Evolutionary conservation across 2,888 invertebrate species (phyloP).

Genomic region (Protodeltote pygarga): DNA sequence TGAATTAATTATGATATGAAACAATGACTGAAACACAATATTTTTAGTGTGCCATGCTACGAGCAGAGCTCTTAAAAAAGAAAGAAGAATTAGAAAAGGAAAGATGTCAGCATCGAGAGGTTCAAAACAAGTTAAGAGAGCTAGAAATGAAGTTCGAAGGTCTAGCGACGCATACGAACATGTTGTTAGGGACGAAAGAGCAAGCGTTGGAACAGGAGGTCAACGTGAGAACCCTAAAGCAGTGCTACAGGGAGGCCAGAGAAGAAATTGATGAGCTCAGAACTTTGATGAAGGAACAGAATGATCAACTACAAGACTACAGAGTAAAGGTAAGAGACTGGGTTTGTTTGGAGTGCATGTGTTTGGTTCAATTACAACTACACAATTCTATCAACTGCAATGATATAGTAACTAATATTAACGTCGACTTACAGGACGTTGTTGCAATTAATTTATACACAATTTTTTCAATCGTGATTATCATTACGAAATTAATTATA

Average conservation of each 20-base stretch:
- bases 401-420: too few relatives aligned
- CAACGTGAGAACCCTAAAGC: slow-evolving; percentile 74
- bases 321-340: slow-evolving; percentile 86
- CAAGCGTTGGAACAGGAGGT: slow-evolving; percentile 87
- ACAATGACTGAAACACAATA: neutral
- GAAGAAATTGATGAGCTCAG: slow-evolving; percentile 87
- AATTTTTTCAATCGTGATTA: too few relatives aligned
- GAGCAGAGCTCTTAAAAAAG: slow-evolving; percentile 71
- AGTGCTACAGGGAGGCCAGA: slow-evolving; percentile 88
- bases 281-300: slow-evolving; percentile 88
- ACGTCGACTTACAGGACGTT: too few relatives aligned
- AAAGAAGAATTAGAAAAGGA: slow-evolving; percentile 88
- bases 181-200: slow-evolving; percentile 86
- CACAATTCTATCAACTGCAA: neutral
- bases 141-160: slow-evolving; percentile 78
- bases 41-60: slow-evolving; percentile 75
- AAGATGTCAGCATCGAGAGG: slow-evolving; percentile 86
- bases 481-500: too few relatives aligned
- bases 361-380: neutral
- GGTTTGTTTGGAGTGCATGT: neutral
- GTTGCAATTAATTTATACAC: too few relatives aligned
- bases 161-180: slow-evolving; percentile 72
- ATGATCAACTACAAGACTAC: slow-evolving; percentile 89
- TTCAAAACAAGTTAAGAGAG: slow-evolving; percentile 71
- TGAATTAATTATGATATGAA: too few relatives aligned